Evolutionary conservation across 1,140 invertebrate species (phyloP).

Genomic region (Papilio polyxenes): DNA sequence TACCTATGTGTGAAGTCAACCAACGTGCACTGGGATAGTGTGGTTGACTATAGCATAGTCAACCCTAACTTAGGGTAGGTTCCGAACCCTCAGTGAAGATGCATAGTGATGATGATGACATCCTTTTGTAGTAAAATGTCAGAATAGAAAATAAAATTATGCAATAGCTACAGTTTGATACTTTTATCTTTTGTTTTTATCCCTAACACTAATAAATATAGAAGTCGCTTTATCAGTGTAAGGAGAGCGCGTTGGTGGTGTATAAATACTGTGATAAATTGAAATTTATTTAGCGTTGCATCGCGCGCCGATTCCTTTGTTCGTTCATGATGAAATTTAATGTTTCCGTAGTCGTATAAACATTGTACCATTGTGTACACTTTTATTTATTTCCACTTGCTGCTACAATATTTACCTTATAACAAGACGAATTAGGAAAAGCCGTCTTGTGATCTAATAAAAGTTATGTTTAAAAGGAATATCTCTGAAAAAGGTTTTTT

Average conservation of each 20-base stretch:
- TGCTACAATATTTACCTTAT: background rate
- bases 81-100: no score
- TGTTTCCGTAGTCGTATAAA: conserved; percentile 20
- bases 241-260: background rate
- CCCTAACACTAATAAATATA: background rate
- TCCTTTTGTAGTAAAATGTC: background rate
- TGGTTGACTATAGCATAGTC: no score
- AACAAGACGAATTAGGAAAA: background rate
- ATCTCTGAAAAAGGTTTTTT: no score
- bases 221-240: background rate
- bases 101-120: no score
- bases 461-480: no score
- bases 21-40: no score
- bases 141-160: background rate
- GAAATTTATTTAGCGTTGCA: conserved; percentile 9
- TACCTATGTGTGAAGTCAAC: no score
- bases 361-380: conserved; percentile 20
- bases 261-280: conserved; percentile 14
- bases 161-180: background rate
- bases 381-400: conserved; percentile 7
- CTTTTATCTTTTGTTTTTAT: background rate
- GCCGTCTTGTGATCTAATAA: background rate
- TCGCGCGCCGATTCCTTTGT: conserved; percentile 15
- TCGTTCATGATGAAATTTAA: conserved; percentile 19
- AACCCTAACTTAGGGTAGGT: no score